Percentiles rank a stretch among this genome's conserved stretches.
Evolutionary conservation across 1,140 invertebrate species (phyloP).

Genomic region (Cydia splendana): DNA sequence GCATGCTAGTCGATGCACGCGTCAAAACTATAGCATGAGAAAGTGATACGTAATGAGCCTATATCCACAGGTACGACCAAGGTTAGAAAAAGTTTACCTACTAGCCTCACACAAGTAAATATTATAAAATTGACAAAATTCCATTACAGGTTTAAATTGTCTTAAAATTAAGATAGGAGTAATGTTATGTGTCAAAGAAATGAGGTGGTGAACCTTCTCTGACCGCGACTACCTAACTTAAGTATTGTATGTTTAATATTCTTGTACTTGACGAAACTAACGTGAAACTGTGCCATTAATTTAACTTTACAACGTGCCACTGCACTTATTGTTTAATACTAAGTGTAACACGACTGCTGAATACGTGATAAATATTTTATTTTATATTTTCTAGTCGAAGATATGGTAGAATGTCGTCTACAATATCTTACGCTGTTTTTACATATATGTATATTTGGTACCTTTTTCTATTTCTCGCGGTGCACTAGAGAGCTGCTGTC

Average conservation of each 20-base stretch:
- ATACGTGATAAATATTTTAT: constrained; percentile 73
- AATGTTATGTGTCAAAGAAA: constrained; percentile 22
- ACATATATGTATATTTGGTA: constrained; percentile 38
- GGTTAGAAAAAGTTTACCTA: constrained; percentile 35
- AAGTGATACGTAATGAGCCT: constrained; percentile 44
- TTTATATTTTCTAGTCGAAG: constrained; percentile 76
- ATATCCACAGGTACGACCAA: constrained; percentile 38
- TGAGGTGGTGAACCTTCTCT: constrained; percentile 49
- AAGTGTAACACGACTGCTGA: constrained; percentile 75
- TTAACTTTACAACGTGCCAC: constrained; percentile 76
- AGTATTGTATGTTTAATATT: constrained; percentile 68
- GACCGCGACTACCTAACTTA: constrained; percentile 47
- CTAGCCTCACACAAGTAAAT: constrained; percentile 16
- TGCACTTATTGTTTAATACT: constrained; percentile 70
- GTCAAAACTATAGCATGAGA: constrained; percentile 43
- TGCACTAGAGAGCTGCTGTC: constrained; percentile 62
- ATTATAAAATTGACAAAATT: constrained; percentile 27
- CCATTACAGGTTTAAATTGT: constrained; percentile 10
- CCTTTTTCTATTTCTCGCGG: constrained; percentile 32
- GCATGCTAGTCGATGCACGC: constrained; percentile 32
- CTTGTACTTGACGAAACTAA: constrained; percentile 75
- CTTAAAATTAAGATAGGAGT: constrained; percentile 12
- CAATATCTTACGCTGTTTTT: constrained; percentile 46
- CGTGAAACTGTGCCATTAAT: constrained; percentile 79
- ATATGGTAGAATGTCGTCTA: constrained; percentile 65